These are phyloP conservation scores for Drosophila persimilis DNA, from an alignment of 1,140 invertebrate species.

Conservation along the genomic window DNA sequence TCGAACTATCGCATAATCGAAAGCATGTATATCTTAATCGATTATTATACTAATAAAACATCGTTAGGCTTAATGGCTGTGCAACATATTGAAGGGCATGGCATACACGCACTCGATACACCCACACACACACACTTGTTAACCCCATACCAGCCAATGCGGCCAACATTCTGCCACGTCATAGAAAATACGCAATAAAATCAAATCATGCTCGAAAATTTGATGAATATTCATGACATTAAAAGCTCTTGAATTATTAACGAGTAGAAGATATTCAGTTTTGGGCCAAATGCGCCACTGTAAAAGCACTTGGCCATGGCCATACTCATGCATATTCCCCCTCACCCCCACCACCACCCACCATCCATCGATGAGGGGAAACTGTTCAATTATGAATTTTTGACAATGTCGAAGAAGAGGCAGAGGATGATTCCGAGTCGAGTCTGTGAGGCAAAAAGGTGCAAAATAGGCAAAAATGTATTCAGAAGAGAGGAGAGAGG, in stretches of 20 bases:
- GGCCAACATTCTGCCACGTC: conserved; percentile 36
- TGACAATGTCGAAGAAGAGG: conserved; percentile 61
- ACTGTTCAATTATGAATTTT: conserved; percentile 80
- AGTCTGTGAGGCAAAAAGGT: conserved; percentile 44
- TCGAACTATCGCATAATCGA: too few species aligned
- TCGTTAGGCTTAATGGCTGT: too few species aligned
- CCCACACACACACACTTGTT: conserved; percentile 1
- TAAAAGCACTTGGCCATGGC: conserved; percentile 58
- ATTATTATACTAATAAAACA: too few species aligned
- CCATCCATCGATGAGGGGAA: conserved; percentile 22
- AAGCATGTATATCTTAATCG: too few species aligned
- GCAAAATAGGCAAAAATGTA: conserved; percentile 65
- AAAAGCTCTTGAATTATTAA: conserved; percentile 81
- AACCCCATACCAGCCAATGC: conserved; percentile 1
- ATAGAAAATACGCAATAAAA: conserved; percentile 76
- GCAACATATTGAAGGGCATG: too few species aligned
- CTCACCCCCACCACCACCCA: background rate
- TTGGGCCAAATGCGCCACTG: conserved; percentile 62
- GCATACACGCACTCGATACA: too few species aligned
- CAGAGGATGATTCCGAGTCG: background rate
- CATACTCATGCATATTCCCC: conserved; percentile 38
- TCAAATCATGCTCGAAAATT: conserved; percentile 79
- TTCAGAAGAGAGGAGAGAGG: conserved; percentile 2
- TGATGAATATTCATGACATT: conserved; percentile 81
- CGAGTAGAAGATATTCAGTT: conserved; percentile 70